Evolutionary conservation across 2,797 vertebrate species (phyloP).

Genomic region (Tenualosa ilisha): DNA sequence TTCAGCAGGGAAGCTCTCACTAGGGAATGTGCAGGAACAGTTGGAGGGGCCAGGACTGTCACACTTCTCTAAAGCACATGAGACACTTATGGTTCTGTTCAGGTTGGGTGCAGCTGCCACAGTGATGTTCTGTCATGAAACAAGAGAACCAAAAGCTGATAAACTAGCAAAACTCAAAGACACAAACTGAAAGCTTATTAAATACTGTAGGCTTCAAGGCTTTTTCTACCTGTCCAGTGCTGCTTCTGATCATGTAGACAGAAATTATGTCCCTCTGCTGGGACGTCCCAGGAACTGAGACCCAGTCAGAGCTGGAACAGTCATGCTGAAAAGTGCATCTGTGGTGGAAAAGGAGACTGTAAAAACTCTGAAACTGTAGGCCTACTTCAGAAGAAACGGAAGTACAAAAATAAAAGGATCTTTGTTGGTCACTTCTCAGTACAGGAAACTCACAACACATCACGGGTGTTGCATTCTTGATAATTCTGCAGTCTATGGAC

Average conservation of each 20-base stretch:
- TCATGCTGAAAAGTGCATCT: conserved; percentile 66
- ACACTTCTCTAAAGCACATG: conserved; percentile 31
- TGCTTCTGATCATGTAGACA: conserved; percentile 37
- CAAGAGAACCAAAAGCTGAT: not conserved
- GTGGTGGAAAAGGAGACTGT: not conserved
- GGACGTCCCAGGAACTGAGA: conserved; percentile 49
- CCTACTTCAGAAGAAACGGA: not conserved
- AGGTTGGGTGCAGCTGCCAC: conserved; percentile 53
- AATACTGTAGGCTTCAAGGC: conserved; percentile 13
- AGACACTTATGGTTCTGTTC: conserved; percentile 17
- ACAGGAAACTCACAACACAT: too few species aligned
- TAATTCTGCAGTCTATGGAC: too few species aligned
- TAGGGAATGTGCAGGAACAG: conserved; percentile 61
- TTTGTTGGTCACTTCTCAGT: too few species aligned
- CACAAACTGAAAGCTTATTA: too few species aligned
- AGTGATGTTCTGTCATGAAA: conserved; percentile 46
- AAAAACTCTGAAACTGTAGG: too few species aligned
- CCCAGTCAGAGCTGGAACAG: conserved; percentile 44
- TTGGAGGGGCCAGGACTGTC: fast-evolving
- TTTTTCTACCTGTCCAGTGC: conserved; percentile 49
- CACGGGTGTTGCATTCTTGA: too few species aligned
- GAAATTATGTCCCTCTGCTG: conserved; percentile 57
- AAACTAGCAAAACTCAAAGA: not conserved
- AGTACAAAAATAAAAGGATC: too few species aligned
- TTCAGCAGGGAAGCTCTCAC: not conserved